Evolutionary conservation across 2,888 invertebrate genomes (phyloP), one percentile per base, ranked within the genome.

Genomic region (Stictocephala bisonia): DNA sequence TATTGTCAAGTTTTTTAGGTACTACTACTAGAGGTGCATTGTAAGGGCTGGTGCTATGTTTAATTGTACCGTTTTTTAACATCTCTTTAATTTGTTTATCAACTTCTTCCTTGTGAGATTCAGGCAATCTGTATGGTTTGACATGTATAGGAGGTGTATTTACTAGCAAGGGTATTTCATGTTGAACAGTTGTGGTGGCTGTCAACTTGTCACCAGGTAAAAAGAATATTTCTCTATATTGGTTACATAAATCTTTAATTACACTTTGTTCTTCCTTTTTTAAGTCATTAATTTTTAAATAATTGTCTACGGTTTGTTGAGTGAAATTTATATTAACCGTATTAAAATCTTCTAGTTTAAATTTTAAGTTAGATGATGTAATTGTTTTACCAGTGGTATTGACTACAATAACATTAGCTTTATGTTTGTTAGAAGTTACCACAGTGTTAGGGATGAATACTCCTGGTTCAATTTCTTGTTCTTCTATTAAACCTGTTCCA

Each of bases 21-120:
- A 60, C 60, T 9, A 60, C 60, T 31, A 60, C n/a, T 48, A 60
- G 7, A 15, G 60, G 60, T 60, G 60, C 60, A 15, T 60, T 60
- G 20, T 60, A 60, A 7, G 60, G 60, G 20, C 29, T 29, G 20
- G 27, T 60, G 20, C 60, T 60, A 9, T 26, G 29, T 60, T 20
- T 15, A 7, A 60, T 20, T 60, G 29, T 60, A 29, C 29, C 60
- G 20, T 60, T 20, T 1, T 15, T 13, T 60, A 60, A 60, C 60
- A 60, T 60, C 3, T 26, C 18, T 13, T 60, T 15, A 7, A 60
- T 20, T 22, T 60, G 60, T 22, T 31, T 60, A n/a, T 60, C 18
- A 13, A 60, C 31, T 31, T 60, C 60, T 48, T 48, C 48, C 15
- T 18, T 48, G 18, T 48, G 48, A 11, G 48, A 4, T 48, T 48